Base-by-base conservation (phyloP, 2,797 vertebrate genomes). In the Schizopygopsis pylzovi region DNA sequence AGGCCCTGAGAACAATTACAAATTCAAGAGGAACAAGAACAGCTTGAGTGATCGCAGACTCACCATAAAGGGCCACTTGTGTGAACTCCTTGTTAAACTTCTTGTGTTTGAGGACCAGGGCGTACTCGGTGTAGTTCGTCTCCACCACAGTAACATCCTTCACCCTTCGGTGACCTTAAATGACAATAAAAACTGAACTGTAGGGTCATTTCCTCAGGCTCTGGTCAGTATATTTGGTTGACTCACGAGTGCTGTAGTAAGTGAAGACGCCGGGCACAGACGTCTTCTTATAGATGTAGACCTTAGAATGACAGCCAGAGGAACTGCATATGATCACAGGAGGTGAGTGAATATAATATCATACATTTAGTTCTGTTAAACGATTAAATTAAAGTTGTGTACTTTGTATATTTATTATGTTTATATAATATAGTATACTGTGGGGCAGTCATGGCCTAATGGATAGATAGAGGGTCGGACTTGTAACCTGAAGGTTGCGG, bases 61-160 rank as follows among this genome's bases (percentile, higher is more conserved):
- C 85, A 96, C 96, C 94, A 22, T 95, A 96, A 71, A 96, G 95
- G 0, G 95, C 94, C 89, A 95, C 93, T 82, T 96, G 95, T 37
- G 95, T 94, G 90, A 93, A 95, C 82, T 95, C 95, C 83, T 91
- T 91, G 88, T 95, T 85, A 67, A 94, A 95, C 56, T 93, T 94
- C 92, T 93, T 95, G 93, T 95, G 89, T 88, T 96, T 96, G 87
- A 95, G 90, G 63, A 96, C 95, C 83, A 96, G 0, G 6, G 96
- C 96, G 5, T 94, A 96, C 15, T 95, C 94, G 0, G 77, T 93
- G 90, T 96, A 96, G 90, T 96, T 95, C 3, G 95, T 96, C 1
- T 95, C 94, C 87, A 96, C 94, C 73, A 96, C 94, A 1, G 95
- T 96, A 89, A 96, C 91, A 90, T 96, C 95, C 91, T 96, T 96